These are phyloP conservation scores for Pelecanoides urinatrix DNA, from an alignment of 2,113 vertebrate species.

Conservation along the genomic window DNA sequence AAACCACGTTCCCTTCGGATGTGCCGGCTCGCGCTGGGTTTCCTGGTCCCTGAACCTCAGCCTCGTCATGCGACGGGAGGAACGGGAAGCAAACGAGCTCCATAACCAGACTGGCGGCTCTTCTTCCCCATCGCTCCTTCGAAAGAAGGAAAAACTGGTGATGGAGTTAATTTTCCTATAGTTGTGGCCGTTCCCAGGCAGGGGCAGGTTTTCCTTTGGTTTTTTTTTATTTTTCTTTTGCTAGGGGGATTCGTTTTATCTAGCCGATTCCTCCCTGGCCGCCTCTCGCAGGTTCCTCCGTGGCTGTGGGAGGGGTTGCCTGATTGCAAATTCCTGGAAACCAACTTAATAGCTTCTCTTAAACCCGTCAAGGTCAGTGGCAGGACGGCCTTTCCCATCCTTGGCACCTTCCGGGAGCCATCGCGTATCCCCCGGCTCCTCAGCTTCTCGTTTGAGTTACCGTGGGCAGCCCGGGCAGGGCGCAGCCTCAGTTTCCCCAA, in stretches of 20 bases:
- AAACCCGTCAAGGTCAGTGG: not conserved
- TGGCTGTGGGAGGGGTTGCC: not conserved
- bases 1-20: not conserved
- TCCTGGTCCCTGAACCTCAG: not conserved
- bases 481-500: not conserved
- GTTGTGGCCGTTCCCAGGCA: not conserved
- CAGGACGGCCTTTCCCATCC: not conserved
- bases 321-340: not conserved
- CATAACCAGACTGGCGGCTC: not conserved
- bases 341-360: not conserved
- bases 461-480: not conserved
- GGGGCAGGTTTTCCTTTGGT: not conserved
- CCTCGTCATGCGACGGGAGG: not conserved
- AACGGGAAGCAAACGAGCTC: accelerated
- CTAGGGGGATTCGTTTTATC: not conserved
- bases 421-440: accelerated
- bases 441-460: not conserved
- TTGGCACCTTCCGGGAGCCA: accelerated
- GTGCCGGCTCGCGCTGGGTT: not conserved
- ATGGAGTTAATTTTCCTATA: not conserved
- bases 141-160: not conserved
- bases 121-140: not conserved
- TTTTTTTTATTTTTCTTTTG: not conserved
- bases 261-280: not conserved
- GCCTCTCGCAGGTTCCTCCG: not conserved